Conservation (phyloP, 92 coral and sea anemone genomes). For the Siderastrea siderea region DNA sequence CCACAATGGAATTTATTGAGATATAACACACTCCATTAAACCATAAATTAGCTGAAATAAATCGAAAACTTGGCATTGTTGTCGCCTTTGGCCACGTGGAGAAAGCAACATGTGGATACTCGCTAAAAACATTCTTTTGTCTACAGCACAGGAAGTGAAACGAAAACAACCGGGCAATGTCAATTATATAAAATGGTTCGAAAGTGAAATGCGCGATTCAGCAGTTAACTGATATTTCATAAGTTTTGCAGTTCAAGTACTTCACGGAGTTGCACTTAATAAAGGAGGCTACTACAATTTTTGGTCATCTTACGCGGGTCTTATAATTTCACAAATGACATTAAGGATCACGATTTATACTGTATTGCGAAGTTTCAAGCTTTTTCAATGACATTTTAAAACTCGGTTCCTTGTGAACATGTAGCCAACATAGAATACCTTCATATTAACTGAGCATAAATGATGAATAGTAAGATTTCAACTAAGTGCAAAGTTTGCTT, state of each 20-base stretch:
- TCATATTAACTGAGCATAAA: too few relatives aligned
- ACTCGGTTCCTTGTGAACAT: too few relatives aligned
- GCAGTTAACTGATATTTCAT: background rate
- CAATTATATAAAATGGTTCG: background rate
- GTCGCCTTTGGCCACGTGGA: slow-evolving; percentile 30
- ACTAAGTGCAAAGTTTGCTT: background rate
- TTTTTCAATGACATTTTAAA: too few relatives aligned
- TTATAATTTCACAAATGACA: too few relatives aligned
- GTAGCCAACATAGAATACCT: too few relatives aligned
- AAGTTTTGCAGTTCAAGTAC: background rate
- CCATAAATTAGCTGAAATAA: background rate
- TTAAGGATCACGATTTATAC: too few relatives aligned
- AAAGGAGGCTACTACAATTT: background rate
- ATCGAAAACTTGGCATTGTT: background rate
- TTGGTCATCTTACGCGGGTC: too few relatives aligned
- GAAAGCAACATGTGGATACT: slow-evolving; percentile 42
- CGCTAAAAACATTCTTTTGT: slow-evolving; percentile 21
- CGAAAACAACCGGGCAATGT: background rate
- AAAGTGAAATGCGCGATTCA: background rate
- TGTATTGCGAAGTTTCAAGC: too few relatives aligned
- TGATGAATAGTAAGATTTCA: too few relatives aligned
- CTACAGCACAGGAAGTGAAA: slow-evolving; percentile 10
- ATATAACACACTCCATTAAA: background rate
- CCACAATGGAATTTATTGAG: background rate
- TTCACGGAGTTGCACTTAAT: background rate